Percentiles rank a stretch among this genome's conserved stretches.
These are phyloP conservation scores for Heliconius ethilla DNA, from an alignment of 2,888 invertebrate species.

Conservation along the genomic window DNA sequence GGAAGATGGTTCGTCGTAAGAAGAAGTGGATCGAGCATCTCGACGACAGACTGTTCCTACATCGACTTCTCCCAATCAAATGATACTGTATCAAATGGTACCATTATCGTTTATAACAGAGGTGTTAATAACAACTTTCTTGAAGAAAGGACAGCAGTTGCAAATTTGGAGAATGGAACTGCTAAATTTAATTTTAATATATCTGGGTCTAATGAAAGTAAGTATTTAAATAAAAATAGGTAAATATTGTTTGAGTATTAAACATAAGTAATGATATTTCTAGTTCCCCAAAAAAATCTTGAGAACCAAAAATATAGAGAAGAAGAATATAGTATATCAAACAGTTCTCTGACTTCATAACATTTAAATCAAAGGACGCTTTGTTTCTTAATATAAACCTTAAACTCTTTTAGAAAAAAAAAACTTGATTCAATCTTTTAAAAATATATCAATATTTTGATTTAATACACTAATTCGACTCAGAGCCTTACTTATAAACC, in stretches of 20 bases:
- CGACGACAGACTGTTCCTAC: slow-evolving; percentile 59
- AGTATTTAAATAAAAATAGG: slow-evolving; percentile 46
- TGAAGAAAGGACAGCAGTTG: slow-evolving; percentile 51
- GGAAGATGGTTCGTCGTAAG: slow-evolving; percentile 61
- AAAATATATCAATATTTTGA: too few species aligned
- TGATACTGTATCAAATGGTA: slow-evolving; percentile 23
- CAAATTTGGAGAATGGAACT: slow-evolving; percentile 47
- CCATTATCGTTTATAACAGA: slow-evolving; percentile 45
- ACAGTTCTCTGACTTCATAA: neutral
- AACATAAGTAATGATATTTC: too few species aligned
- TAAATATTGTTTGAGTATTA: too few species aligned
- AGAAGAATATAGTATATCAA: neutral
- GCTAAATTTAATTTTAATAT: slow-evolving; percentile 53
- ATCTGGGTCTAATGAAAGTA: slow-evolving; percentile 49
- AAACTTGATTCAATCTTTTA: too few species aligned
- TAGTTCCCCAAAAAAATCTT: too few species aligned
- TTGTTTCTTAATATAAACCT: neutral
- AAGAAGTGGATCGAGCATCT: slow-evolving; percentile 42
- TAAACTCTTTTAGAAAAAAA: too few species aligned
- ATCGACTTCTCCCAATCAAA: slow-evolving; percentile 48
- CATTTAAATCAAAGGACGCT: neutral
- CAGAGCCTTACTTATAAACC: neutral
- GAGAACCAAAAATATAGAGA: neutral
- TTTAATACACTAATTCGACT: neutral
- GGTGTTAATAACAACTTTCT: slow-evolving; percentile 60